Conservation (phyloP, 2,113 vertebrate genomes). For the Pseudonaja textilis region DNA sequence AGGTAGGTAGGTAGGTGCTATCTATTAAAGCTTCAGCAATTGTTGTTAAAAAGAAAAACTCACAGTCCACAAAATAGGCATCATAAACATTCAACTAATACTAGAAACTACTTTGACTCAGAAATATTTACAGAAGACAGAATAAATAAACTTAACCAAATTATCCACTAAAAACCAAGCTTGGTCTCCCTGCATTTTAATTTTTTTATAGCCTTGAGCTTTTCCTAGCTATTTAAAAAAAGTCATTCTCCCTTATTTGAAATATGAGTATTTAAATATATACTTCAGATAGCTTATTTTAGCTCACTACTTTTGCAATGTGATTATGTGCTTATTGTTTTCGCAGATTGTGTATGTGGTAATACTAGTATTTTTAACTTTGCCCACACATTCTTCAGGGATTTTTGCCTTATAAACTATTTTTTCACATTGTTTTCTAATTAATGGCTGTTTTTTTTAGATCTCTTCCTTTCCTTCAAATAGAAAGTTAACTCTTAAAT, state of each 20-base stretch:
- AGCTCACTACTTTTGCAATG: neutral
- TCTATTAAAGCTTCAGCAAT: neutral
- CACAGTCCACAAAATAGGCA: neutral
- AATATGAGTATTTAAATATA: conserved; percentile 2
- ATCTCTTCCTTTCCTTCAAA: neutral
- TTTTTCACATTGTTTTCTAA: conserved; percentile 19
- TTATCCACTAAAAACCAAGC: neutral
- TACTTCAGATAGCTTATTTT: conserved; percentile 13
- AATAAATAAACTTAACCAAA: neutral
- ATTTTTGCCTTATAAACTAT: conserved; percentile 9
- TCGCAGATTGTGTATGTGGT: neutral
- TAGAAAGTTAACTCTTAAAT: neutral
- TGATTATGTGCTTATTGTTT: neutral
- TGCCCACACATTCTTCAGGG: neutral
- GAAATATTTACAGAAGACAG: neutral
- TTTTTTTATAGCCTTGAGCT: neutral
- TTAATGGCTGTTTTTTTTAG: neutral
- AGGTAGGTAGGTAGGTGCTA: neutral
- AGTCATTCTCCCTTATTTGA: neutral
- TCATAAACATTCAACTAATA: neutral
- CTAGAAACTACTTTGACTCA: neutral
- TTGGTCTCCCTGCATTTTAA: neutral
- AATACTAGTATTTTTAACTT: neutral
- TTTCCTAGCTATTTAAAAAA: neutral
- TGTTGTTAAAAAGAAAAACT: neutral